phyloP scores from a whole-genome alignment of 2,113 vertebrate genomes.

The Poeciliopsis turrubarensis region DNA sequence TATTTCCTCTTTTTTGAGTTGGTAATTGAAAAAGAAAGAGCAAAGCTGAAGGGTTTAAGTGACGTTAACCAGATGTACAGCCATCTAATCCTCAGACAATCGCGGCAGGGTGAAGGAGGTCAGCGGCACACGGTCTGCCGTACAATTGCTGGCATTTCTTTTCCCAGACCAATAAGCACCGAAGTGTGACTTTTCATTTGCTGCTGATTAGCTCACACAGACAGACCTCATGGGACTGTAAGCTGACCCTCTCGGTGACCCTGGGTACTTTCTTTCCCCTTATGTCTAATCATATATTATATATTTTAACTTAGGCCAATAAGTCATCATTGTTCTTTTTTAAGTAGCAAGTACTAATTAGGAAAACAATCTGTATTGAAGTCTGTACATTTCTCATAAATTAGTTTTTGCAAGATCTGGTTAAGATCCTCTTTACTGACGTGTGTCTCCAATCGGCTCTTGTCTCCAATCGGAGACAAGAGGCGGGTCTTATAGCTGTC shows the following conservation, averaged over 20 bases:
- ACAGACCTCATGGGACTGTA: not conserved
- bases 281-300: not conserved
- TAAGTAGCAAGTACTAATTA: not conserved
- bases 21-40: not conserved
- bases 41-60: not conserved
- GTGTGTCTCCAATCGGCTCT: too few relatives aligned
- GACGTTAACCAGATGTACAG: not conserved
- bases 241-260: not conserved
- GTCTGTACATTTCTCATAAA: too few relatives aligned
- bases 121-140: not conserved
- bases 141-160: not conserved
- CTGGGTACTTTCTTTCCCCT: not conserved
- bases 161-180: not conserved
- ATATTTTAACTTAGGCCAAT: not conserved
- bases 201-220: slow-evolving; percentile 9
- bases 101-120: slow-evolving; percentile 3
- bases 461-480: too few relatives aligned
- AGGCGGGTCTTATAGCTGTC: too few relatives aligned
- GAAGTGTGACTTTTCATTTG: slow-evolving; percentile 2
- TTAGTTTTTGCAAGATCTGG: not conserved
- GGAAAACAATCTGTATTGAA: not conserved
- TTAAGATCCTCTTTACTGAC: slow-evolving; percentile 13
- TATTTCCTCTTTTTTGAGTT: not conserved
- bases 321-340: not conserved
- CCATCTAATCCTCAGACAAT: slow-evolving; percentile 1